Conservation (phyloP, 2,113 vertebrate species). For the Lophotis ruficrista region DNA sequence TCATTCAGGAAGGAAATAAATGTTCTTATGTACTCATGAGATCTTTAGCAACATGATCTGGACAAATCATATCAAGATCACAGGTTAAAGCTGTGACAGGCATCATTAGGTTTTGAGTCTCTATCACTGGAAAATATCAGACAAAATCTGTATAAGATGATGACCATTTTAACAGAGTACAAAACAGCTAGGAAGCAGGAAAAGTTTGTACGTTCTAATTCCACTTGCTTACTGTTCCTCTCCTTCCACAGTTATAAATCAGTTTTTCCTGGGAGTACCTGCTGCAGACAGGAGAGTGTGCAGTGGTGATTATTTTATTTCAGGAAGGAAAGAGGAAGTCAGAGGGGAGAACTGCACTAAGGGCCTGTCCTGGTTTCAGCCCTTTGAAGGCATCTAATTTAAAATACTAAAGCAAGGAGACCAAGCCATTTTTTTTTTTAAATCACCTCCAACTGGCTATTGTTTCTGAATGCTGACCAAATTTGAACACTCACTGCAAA, state of each 20-base stretch:
- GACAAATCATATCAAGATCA: not conserved
- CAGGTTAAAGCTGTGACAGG: not conserved
- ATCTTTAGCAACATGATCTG: not conserved
- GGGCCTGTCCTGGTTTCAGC: not conserved
- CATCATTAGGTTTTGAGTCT: not conserved
- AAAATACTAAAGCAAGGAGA: not conserved
- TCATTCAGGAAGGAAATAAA: not conserved
- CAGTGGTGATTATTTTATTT: not conserved
- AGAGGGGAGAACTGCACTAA: not conserved
- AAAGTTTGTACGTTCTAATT: not conserved
- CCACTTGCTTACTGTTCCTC: not conserved
- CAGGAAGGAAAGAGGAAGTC: not conserved
- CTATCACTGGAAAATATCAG: not conserved
- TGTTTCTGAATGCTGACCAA: not conserved
- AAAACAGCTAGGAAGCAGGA: not conserved
- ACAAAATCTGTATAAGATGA: not conserved
- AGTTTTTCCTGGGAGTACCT: not conserved
- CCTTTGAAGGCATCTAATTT: not conserved
- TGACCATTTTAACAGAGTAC: not conserved
- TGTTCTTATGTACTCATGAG: not conserved
- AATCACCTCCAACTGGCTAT: not conserved
- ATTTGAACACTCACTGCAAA: not conserved
- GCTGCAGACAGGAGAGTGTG: not conserved
- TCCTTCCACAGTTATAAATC: not conserved
- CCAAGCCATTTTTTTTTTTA: not conserved